Evolutionary conservation across 2,797 vertebrate species (phyloP), one percentile per base, ranked within the genome.

Genomic region (Spea hammondii): DNA sequence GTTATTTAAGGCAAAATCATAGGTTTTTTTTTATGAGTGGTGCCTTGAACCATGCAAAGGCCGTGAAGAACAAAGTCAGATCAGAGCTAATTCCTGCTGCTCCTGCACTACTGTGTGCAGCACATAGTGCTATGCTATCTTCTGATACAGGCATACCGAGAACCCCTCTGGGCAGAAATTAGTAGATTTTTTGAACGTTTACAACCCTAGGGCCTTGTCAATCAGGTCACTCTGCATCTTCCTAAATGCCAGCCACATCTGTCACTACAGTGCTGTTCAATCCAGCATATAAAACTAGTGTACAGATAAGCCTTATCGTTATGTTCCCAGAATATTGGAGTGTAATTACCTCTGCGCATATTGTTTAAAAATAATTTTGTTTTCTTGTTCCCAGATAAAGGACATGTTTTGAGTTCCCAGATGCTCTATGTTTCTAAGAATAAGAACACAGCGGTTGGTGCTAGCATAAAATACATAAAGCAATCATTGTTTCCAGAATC

Each of bases 171-270:
- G 46, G 8, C 53, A 79, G 14, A 17, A 48, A 32, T 67, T 50
- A 67, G 59, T 50, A 67, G 59, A 57, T 72, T 67, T 68, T 50
- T 65, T 69, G 57, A 67, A 47, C 64, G 67, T 70, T 72, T 70
- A 80, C 8, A 32, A 54, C 49, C 32, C 44, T 65, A 5, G 68
- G 75, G 51, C 48, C 72, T 75, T 59, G 70, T 80, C 66, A 75
- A 65, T 80, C 78, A 80, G 78, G 72, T 67, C 78, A 80, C 48
- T 62, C 45, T 70, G 72, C 59, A 65, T 70, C 65, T 64, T 70
- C 5, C 45, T 55, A 79, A 79, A 80, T 80, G 72, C 65, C 78
- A 80, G 62, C 55, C 64, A 76, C 72, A 65, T 71, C 67, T 55
- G 62, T 62, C 65, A 65, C 60, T 70, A 50, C 45, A 70, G 48